Evolutionary conservation across 2,113 vertebrate genomes (phyloP).

Genomic region (Pteropus alecto): DNA sequence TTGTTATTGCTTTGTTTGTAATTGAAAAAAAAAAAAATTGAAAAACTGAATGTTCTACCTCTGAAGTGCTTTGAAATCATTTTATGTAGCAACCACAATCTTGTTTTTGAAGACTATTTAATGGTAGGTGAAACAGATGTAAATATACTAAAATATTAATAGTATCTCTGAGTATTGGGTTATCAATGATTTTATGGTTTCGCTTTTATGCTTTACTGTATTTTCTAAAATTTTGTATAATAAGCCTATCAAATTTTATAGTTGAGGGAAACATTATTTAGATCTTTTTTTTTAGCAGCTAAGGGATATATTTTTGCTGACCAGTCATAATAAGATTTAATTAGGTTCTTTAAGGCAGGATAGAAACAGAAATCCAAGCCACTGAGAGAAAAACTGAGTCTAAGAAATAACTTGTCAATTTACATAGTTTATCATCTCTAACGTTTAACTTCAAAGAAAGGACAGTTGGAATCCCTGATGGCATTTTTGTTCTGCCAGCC

Average conservation of each 20-base stretch:
- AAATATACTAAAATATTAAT: conserved; percentile 1
- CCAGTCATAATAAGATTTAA: not conserved
- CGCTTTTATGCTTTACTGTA: not conserved
- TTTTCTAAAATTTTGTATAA: conserved; percentile 49
- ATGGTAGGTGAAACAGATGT: not conserved
- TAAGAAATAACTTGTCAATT: not conserved
- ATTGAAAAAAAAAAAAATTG: not conserved
- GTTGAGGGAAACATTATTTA: not conserved
- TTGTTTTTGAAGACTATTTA: conserved; percentile 6
- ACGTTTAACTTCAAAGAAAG: not conserved
- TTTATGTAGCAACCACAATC: not conserved
- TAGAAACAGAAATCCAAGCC: conserved; percentile 3
- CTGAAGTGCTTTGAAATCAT: not conserved
- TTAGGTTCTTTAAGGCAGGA: conserved; percentile 33
- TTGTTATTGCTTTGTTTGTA: not conserved
- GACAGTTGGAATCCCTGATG: not conserved
- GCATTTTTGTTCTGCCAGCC: not conserved
- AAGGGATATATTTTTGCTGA: not conserved
- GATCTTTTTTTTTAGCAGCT: not conserved
- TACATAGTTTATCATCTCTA: not conserved
- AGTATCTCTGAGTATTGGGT: not conserved
- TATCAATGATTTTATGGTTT: conserved; percentile 32
- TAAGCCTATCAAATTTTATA: conserved; percentile 35
- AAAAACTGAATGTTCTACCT: conserved; percentile 20
- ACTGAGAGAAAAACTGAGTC: not conserved